phyloP scores from a whole-genome alignment of 2,113 vertebrate genomes.

The Panurus biarmicus region DNA sequence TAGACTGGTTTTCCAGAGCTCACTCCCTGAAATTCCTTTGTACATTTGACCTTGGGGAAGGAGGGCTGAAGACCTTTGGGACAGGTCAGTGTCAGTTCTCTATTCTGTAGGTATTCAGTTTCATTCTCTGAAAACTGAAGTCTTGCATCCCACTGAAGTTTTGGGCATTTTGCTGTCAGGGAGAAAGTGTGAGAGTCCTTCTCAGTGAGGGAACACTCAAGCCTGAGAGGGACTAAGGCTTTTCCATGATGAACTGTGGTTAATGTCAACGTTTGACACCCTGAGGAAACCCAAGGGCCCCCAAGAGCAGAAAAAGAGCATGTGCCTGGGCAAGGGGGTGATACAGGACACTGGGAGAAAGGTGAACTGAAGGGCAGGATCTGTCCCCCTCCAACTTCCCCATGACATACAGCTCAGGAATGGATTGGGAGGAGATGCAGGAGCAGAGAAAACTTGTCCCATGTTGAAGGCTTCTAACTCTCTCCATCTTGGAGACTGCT shows the following conservation, averaged over 20 bases:
- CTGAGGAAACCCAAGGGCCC: neutral
- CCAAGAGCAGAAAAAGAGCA: neutral
- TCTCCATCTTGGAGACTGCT: neutral
- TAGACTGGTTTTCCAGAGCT: fast-evolving
- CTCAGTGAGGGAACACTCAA: neutral
- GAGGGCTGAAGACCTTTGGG: neutral
- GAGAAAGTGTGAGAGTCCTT: neutral
- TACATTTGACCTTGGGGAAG: neutral
- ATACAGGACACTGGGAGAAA: neutral
- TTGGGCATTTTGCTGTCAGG: neutral
- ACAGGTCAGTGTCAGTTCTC: neutral
- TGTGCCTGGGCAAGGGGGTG: neutral
- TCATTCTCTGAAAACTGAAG: fast-evolving
- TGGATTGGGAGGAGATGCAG: neutral
- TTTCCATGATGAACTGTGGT: neutral
- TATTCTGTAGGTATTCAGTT: fast-evolving
- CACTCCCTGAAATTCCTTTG: fast-evolving
- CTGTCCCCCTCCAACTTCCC: neutral
- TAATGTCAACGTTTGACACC: neutral
- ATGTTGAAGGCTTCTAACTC: neutral
- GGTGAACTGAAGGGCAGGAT: neutral
- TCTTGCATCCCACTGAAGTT: neutral
- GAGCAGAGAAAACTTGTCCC: neutral
- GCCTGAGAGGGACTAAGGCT: neutral
- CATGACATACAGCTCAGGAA: neutral